These are phyloP conservation scores for Anolis apletophallus DNA, from an alignment of 2,797 vertebrate species.

Conservation along the genomic window DNA sequence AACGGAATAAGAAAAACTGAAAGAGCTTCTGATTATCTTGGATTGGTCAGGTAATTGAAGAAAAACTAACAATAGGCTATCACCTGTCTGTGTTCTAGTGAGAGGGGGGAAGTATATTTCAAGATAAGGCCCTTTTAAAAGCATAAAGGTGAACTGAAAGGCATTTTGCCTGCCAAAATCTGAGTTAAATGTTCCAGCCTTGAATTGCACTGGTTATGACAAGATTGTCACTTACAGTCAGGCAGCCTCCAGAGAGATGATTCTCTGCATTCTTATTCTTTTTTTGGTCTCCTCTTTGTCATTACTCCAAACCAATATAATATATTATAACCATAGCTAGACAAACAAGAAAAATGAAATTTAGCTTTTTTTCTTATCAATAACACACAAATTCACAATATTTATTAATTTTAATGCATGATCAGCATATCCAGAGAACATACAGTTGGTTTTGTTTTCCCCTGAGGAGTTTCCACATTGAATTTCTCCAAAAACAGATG, in stretches of 20 bases:
- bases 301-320: accelerated
- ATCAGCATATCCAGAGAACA: not conserved
- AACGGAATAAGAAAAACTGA: slow-evolving; percentile 3
- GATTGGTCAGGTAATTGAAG: slow-evolving; percentile 37
- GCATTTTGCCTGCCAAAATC: slow-evolving; percentile 17
- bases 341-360: not conserved
- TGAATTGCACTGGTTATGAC: slow-evolving; percentile 10
- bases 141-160: slow-evolving; percentile 2
- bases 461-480: not conserved
- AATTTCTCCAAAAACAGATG: not conserved
- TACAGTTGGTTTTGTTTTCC: not conserved
- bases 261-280: not conserved
- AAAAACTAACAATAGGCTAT: slow-evolving; percentile 24
- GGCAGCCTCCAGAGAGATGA: not conserved
- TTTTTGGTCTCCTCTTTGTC: not conserved
- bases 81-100: not conserved
- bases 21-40: slow-evolving; percentile 31
- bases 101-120: not conserved
- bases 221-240: not conserved
- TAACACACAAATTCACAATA: not conserved
- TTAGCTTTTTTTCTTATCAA: not conserved
- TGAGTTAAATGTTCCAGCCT: slow-evolving; percentile 30
- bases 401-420: not conserved
- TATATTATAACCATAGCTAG: not conserved
- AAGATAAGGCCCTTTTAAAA: slow-evolving; percentile 15